These are phyloP conservation scores for Chironomus tepperi DNA, from an alignment of 1,140 invertebrate species.

Conservation along the genomic window DNA sequence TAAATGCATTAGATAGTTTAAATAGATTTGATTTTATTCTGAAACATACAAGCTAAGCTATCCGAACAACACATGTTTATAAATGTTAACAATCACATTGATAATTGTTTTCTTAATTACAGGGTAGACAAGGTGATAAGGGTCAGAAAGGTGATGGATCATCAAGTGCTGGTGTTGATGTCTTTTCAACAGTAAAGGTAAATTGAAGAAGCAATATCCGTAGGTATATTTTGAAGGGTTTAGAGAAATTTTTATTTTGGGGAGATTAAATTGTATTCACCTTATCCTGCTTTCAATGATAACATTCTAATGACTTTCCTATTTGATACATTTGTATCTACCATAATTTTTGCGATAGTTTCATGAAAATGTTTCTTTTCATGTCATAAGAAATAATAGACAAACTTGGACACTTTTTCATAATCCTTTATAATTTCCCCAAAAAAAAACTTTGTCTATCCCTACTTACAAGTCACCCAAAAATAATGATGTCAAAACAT, in stretches of 20 bases:
- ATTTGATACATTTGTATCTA: too few species aligned
- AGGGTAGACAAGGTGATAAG: conserved; percentile 80
- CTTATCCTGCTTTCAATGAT: too few species aligned
- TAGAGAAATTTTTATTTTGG: too few species aligned
- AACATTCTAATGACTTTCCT: too few species aligned
- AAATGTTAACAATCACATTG: background rate
- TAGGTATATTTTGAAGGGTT: conserved; percentile 25
- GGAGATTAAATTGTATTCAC: too few species aligned
- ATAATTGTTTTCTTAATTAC: conserved; percentile 35
- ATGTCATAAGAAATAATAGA: background rate
- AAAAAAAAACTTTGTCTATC: too few species aligned
- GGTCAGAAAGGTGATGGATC: conserved; percentile 79
- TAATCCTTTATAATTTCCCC: too few species aligned
- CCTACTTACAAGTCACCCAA: too few species aligned
- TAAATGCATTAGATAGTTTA: too few species aligned
- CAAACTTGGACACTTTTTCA: background rate
- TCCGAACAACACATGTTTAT: background rate
- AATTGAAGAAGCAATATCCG: conserved; percentile 27
- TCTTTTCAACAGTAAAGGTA: conserved; percentile 86
- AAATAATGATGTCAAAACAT: too few species aligned
- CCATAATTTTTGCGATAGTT: conserved; percentile 23
- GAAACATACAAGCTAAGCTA: background rate
- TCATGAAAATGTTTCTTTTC: background rate
- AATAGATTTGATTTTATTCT: too few species aligned
- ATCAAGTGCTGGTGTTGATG: conserved; percentile 70